Evolutionary conservation across 2,113 vertebrate genomes (phyloP).

Genomic region (Aramus guarauna): DNA sequence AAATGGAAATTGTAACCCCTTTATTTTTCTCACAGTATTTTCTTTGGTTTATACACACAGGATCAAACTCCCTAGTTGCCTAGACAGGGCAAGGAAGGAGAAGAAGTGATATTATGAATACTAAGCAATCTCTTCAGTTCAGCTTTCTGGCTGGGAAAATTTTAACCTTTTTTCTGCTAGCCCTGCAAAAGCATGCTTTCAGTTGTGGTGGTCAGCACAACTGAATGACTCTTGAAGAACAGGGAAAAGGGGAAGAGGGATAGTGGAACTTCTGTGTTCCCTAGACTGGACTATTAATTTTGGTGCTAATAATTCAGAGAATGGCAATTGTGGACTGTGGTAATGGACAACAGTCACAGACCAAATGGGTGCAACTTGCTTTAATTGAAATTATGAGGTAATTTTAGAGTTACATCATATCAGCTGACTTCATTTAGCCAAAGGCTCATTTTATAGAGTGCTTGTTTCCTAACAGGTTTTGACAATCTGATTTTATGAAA

Average conservation of each 20-base stretch:
- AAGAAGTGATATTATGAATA: neutral
- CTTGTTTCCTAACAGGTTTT: conserved; percentile 45
- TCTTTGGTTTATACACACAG: neutral
- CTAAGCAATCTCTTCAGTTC: neutral
- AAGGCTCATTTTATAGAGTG: conserved; percentile 13
- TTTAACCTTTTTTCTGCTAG: neutral
- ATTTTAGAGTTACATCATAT: neutral
- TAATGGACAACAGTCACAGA: neutral
- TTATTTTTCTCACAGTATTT: neutral
- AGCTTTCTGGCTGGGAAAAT: neutral
- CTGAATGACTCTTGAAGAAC: neutral
- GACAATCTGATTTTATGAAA: conserved; percentile 35
- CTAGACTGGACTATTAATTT: neutral
- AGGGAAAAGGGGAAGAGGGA: neutral
- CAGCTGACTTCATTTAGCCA: neutral
- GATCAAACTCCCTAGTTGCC: neutral
- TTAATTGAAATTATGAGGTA: neutral
- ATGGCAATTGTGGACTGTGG: neutral
- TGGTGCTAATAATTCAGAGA: neutral
- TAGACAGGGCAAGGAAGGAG: neutral
- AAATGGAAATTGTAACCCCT: neutral
- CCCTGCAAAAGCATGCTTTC: neutral
- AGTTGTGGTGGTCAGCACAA: neutral
- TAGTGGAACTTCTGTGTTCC: neutral
- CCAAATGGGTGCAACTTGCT: neutral